A percentile compares a stretch with the other conserved stretches of the same genome.
phyloP scores from a whole-genome alignment of 2,888 invertebrate genomes.

The Ariolimax columbianus region DNA sequence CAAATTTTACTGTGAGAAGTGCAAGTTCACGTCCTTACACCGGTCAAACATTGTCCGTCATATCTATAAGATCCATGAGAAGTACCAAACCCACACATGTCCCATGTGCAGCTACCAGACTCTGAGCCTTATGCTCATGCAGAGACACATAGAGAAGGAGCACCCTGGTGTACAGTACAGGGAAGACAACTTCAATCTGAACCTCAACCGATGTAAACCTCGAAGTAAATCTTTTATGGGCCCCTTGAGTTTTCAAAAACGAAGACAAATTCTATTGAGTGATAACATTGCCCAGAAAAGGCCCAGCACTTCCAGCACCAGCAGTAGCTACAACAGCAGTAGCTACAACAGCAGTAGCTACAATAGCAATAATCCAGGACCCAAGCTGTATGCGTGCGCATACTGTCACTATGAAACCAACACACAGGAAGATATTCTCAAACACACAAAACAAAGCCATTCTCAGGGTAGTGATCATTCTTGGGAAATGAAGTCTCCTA shows the following conservation, averaged over 20 bases:
- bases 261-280: background rate
- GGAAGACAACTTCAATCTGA: conserved; percentile 37
- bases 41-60: conserved; percentile 59
- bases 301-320: background rate
- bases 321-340: too few relatives aligned
- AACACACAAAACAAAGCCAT: conserved; percentile 53
- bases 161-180: conserved; percentile 54
- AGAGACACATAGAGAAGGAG: conserved; percentile 52
- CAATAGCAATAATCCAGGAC: conserved; percentile 14
- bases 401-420: conserved; percentile 56
- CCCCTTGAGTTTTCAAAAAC: conserved; percentile 44
- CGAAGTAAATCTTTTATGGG: conserved; percentile 28
- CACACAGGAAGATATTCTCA: conserved; percentile 54
- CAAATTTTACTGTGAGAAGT: conserved; percentile 57
- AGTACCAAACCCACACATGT: conserved; percentile 57
- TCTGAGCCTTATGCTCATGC: conserved; percentile 55
- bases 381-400: conserved; percentile 55
- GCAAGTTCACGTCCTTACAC: conserved; percentile 58
- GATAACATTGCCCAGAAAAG: background rate
- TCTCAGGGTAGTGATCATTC: conserved; percentile 35
- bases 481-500: background rate
- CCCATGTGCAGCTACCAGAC: conserved; percentile 57
- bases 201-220: conserved; percentile 14
- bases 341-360: background rate
- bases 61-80: conserved; percentile 59